Percentiles rank a stretch among this genome's conserved stretches.
These are phyloP conservation scores for Ormia ochracea DNA, from an alignment of 2,888 invertebrate species.

Conservation along the genomic window DNA sequence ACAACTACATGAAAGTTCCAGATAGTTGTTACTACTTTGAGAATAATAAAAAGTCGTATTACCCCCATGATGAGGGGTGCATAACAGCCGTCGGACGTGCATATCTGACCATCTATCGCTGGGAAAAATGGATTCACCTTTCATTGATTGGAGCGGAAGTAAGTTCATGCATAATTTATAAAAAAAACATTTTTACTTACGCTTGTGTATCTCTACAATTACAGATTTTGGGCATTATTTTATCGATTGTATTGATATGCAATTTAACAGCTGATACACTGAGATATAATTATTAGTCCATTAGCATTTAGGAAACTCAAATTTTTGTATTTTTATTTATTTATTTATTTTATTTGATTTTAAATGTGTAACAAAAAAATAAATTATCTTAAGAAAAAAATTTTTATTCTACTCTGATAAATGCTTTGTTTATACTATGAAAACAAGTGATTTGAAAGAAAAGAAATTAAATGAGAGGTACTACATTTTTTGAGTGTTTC, in stretches of 20 bases:
- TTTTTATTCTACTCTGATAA: no score
- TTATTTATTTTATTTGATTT: no score
- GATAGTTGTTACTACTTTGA: constrained; percentile 67
- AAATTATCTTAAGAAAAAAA: no score
- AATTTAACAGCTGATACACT: constrained; percentile 69
- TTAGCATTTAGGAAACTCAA: no score
- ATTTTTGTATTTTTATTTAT: no score
- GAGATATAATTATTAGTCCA: constrained; percentile 68
- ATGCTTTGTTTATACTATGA: no score
- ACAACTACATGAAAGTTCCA: constrained; percentile 63
- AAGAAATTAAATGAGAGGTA: no score
- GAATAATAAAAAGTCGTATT: constrained; percentile 57
- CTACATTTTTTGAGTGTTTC: no score
- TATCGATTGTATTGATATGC: constrained; percentile 68
- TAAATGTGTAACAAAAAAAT: no score
- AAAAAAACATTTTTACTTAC: not conserved
- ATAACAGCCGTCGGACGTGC: constrained; percentile 65
- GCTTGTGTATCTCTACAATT: no score
- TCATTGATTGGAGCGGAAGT: constrained; percentile 70
- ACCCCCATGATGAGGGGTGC: constrained; percentile 68
- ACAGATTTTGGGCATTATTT: constrained; percentile 68
- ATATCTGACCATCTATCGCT: constrained; percentile 66
- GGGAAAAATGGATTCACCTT: constrained; percentile 68
- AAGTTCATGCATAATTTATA: constrained; percentile 4
- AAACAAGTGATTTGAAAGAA: no score